Conservation (phyloP, 2,888 invertebrate genomes). For the Ormyrus rosae region DNA sequence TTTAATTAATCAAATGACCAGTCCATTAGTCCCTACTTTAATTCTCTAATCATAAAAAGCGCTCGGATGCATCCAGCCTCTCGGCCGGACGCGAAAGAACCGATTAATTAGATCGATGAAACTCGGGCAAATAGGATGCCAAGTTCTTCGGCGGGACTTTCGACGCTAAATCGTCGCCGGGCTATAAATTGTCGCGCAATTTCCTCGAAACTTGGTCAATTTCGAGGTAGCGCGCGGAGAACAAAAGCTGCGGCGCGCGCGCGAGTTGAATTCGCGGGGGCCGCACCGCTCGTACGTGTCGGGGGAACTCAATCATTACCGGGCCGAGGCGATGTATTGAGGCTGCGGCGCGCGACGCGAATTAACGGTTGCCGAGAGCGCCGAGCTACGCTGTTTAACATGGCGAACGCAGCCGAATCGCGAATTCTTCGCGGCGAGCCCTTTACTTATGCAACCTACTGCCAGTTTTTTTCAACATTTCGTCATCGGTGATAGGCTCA, state of each 20-base stretch:
- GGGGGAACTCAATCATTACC: constrained; percentile 46
- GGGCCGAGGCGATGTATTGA: not conserved
- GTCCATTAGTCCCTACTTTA: not conserved
- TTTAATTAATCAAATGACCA: not conserved
- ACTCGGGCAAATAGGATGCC: not conserved
- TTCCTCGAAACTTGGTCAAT: constrained; percentile 72
- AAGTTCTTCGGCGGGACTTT: not conserved
- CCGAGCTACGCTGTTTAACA: not conserved
- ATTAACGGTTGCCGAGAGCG: not conserved
- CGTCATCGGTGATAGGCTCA: too few species aligned
- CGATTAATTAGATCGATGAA: constrained; percentile 1
- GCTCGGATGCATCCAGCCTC: too few species aligned
- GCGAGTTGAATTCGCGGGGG: constrained; percentile 35
- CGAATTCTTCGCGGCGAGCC: too few species aligned
- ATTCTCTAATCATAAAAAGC: too few species aligned
- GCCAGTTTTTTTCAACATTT: too few species aligned
- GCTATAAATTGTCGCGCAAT: constrained; percentile 71
- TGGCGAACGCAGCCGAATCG: too few species aligned
- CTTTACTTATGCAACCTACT: too few species aligned
- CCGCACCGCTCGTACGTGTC: constrained; percentile 26
- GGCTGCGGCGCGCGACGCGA: constrained; percentile 7
- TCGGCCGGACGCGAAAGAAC: not conserved
- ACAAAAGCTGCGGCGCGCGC: constrained; percentile 44
- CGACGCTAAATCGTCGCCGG: constrained; percentile 64
- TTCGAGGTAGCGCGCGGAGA: constrained; percentile 60